These are phyloP conservation scores for Sphinx pinastri DNA, from an alignment of 2,888 invertebrate genomes.

Conservation along the genomic window DNA sequence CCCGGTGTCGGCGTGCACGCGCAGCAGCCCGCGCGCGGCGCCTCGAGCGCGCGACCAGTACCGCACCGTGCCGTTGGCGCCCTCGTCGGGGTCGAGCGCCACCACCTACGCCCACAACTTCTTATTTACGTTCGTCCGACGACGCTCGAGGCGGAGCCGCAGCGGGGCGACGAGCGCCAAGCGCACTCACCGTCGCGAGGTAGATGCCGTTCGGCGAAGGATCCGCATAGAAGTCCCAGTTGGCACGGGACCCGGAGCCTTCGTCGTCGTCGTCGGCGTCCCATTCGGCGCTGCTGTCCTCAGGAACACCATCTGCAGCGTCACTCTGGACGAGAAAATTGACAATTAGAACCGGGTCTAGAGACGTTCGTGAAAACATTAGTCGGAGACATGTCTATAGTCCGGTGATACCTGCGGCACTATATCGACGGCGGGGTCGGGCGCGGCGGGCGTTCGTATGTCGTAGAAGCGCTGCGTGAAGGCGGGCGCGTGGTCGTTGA, in stretches of 20 bases:
- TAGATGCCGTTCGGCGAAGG: constrained; percentile 49
- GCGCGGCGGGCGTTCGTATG: constrained; percentile 90
- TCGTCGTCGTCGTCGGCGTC: constrained; percentile 63
- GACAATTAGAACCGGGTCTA: background rate
- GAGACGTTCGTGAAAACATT: too few species aligned
- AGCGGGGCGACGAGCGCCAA: background rate
- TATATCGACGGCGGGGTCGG: constrained; percentile 60
- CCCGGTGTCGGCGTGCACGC: constrained; percentile 92
- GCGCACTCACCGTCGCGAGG: constrained; percentile 59
- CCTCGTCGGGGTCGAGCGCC: constrained; percentile 92
- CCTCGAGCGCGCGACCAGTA: constrained; percentile 88
- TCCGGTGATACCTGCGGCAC: constrained; percentile 50
- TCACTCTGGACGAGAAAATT: constrained; percentile 33
- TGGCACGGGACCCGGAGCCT: constrained; percentile 50
- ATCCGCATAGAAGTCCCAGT: constrained; percentile 55
- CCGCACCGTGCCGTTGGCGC: constrained; percentile 91
- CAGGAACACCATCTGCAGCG: constrained; percentile 40
- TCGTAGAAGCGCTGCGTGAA: constrained; percentile 93
- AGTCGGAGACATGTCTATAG: too few species aligned
- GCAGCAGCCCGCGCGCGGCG: constrained; percentile 90
- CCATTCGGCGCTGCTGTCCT: constrained; percentile 59
- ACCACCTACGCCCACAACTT: constrained; percentile 84
- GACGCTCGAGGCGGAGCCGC: background rate
- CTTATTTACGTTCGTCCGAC: background rate
- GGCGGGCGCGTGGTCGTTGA: constrained; percentile 94